Evolutionary conservation across 2,888 invertebrate genomes (phyloP).

Genomic region (Ariolimax columbianus): DNA sequence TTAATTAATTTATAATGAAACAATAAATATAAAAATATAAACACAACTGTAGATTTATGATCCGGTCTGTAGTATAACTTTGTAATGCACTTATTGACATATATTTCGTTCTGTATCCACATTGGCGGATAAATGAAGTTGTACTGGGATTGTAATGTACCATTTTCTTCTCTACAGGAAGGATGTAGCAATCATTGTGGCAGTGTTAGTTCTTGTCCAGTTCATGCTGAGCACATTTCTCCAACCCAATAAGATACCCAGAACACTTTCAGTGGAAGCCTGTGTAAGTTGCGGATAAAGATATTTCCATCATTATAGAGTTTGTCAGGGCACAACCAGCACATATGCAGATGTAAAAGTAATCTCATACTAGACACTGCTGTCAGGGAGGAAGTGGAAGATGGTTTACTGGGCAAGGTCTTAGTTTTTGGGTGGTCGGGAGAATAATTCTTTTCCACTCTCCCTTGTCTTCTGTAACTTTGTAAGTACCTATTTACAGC

Average conservation of each 20-base stretch:
- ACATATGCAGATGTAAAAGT: too few relatives aligned
- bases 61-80: too few relatives aligned
- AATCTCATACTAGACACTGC: too few relatives aligned
- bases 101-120: not conserved
- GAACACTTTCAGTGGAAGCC: not conserved
- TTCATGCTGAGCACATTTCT: conserved; percentile 55
- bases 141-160: not conserved
- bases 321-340: not conserved
- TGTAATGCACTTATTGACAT: not conserved
- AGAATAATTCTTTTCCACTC: too few relatives aligned
- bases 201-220: conserved; percentile 83
- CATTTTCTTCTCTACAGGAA: conserved; percentile 81
- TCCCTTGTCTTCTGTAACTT: too few relatives aligned
- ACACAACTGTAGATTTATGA: not conserved
- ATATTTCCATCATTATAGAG: not conserved
- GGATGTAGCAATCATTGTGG: conserved; percentile 88
- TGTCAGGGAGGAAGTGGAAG: too few relatives aligned
- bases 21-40: not conserved
- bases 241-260: not conserved
- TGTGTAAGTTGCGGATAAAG: not conserved
- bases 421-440: too few relatives aligned
- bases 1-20: too few relatives aligned
- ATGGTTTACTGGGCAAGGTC: too few relatives aligned
- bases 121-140: not conserved
- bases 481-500: too few relatives aligned